A percentile compares a stretch with the other conserved stretches of the same genome.
Evolutionary conservation across 2,888 invertebrate species (phyloP).

Genomic region (Lasioglossum figueresi): DNA sequence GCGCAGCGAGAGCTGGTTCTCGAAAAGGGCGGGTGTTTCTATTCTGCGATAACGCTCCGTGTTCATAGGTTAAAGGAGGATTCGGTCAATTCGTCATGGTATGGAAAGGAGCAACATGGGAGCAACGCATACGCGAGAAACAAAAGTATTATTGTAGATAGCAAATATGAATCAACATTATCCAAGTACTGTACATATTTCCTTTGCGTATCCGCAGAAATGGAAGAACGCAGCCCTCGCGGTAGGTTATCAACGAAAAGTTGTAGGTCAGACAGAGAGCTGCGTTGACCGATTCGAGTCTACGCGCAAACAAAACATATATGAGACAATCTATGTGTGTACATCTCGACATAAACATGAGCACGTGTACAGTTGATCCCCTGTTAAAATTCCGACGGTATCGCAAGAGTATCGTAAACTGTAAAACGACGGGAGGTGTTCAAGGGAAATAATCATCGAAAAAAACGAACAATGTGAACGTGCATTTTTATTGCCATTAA

Average conservation of each 20-base stretch:
- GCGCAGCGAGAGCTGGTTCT: neutral
- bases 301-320: neutral
- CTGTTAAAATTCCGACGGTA: neutral
- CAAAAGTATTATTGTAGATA: neutral
- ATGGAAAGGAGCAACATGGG: neutral
- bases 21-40: neutral
- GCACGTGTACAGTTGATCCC: neutral
- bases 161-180: neutral
- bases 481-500: conserved; percentile 73
- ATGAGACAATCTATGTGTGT: neutral
- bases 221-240: neutral
- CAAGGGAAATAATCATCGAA: conserved; percentile 8
- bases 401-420: neutral
- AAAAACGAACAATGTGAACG: conserved; percentile 44
- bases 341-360: neutral
- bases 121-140: neutral
- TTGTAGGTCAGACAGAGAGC: neutral
- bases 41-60: neutral
- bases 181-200: neutral
- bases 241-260: neutral
- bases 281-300: neutral
- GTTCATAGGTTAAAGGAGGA: neutral
- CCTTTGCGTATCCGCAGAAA: neutral
- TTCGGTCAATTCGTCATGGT: neutral
- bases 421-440: neutral